phyloP scores from a whole-genome alignment of 2,797 vertebrate genomes.

The Cyprinodon diabolis region DNA sequence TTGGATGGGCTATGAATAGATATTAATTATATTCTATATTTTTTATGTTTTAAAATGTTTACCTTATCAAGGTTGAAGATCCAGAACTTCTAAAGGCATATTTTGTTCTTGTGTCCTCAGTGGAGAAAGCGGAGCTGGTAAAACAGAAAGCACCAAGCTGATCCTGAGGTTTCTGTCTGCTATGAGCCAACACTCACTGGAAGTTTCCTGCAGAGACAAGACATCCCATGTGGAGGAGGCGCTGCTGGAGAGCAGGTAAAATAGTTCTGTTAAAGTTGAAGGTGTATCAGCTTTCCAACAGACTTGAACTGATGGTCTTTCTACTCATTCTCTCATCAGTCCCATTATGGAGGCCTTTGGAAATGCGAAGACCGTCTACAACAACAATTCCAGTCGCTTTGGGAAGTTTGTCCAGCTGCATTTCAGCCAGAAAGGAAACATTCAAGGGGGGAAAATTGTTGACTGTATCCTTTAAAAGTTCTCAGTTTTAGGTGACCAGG shows the following conservation, averaged over 20 bases:
- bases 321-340: slow-evolving; percentile 62
- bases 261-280: rapidly evolving
- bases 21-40: no score
- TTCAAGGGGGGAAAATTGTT: slow-evolving; percentile 93
- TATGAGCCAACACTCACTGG: slow-evolving; percentile 92
- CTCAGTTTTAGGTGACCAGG: neutral
- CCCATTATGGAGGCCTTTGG: slow-evolving; percentile 99
- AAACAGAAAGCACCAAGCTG: slow-evolving; percentile 97
- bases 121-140: slow-evolving; percentile 97
- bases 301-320: neutral
- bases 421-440: slow-evolving; percentile 94
- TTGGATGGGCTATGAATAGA: no score
- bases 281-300: rapidly evolving
- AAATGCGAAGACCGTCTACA: slow-evolving; percentile 96
- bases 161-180: slow-evolving; percentile 94
- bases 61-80: neutral
- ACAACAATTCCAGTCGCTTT: slow-evolving; percentile 98
- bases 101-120: slow-evolving; percentile 64
- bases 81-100: neutral
- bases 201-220: slow-evolving; percentile 82
- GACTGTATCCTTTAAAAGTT: slow-evolving; percentile 93
- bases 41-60: neutral
- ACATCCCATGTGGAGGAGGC: slow-evolving; percentile 91
- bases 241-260: slow-evolving; percentile 95
- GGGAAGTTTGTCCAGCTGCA: slow-evolving; percentile 97